A percentile compares a stretch with the other conserved stretches of the same genome.
Evolutionary conservation across 1,140 invertebrate genomes (phyloP).

Genomic region (Anadara kagoshimensis): DNA sequence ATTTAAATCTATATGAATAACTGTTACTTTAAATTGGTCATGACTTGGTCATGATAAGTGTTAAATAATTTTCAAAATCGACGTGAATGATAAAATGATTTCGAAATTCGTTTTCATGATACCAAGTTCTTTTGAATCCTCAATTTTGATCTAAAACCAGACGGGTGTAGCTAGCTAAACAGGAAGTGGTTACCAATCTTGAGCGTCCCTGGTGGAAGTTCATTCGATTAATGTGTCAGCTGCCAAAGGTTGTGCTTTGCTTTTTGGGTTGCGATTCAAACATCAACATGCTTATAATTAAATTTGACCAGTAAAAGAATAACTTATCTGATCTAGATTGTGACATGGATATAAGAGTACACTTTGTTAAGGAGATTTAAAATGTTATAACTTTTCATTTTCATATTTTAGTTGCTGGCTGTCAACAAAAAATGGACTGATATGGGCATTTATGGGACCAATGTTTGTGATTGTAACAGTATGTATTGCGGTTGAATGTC

Average conservation of each 20-base stretch:
- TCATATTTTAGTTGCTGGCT: constrained; percentile 57
- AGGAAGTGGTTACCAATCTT: no score
- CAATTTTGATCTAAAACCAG: neutral
- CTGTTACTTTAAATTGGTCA: neutral
- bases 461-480: constrained; percentile 54
- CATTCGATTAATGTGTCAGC: no score
- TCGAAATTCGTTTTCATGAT: neutral
- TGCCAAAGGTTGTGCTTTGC: no score
- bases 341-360: neutral
- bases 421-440: constrained; percentile 53
- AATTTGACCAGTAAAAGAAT: neutral
- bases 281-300: neutral
- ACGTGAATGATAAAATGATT: neutral
- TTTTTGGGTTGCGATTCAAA: no score
- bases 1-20: neutral
- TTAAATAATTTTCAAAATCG: neutral
- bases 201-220: no score
- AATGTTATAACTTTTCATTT: constrained; percentile 28
- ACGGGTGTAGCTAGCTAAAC: no score
- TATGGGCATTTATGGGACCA: constrained; percentile 64
- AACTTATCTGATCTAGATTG: neutral
- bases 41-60: neutral
- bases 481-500: no score
- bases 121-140: neutral
- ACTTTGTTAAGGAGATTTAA: no score